Evolutionary conservation across 2,797 vertebrate genomes (phyloP), one percentile per base, ranked within the genome.

Genomic region (Acipenser oxyrinchus): DNA sequence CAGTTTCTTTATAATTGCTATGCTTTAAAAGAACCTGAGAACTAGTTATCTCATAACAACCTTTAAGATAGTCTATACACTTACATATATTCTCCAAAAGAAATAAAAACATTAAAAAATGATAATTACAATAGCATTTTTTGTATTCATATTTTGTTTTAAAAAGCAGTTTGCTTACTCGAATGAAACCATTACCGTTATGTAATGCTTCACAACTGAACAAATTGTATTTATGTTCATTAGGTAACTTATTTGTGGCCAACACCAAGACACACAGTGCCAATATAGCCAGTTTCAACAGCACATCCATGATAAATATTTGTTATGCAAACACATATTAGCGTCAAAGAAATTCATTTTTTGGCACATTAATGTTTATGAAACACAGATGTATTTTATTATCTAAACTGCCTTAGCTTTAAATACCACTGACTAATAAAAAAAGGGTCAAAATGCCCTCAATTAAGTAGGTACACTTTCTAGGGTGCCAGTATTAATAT

Each of bases 91-190:
- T 59, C 63, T 51, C 66, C 66, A 66, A 52, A 62, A 58, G 23
- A 23, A 71, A 48, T 58, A 55, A 68, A 55, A 60, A 50, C 10
- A 67, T 60, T 60, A 11, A 49, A 60, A 60, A 60, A 60, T 57
- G 48, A 50, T 18, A 51, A 49, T 63, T 50, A 7, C 63, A 13
- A 59, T 8, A 11, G 18, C n/a, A 57, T 59, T 64, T 49, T 10
- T 51, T 10, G 48, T 63, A 57, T 49, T 18, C 48, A 64, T 11
- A 49, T 8, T 49, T 49, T 74, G 71, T 76, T 49, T 77, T 71
- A 81, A 74, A 82, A 87, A 90, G 86, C 87, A 89, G 85, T 82
- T 91, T 89, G 85, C 88, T 86, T 90, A 88, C 87, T 85, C 78
- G 84, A 77, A 83, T 79, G 84, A 88, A 82, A 82, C 50, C 84